Percentiles rank a stretch among this genome's conserved stretches.
Conservation (phyloP, 2,113 vertebrate species). For the Dissostichus mawsoni region DNA sequence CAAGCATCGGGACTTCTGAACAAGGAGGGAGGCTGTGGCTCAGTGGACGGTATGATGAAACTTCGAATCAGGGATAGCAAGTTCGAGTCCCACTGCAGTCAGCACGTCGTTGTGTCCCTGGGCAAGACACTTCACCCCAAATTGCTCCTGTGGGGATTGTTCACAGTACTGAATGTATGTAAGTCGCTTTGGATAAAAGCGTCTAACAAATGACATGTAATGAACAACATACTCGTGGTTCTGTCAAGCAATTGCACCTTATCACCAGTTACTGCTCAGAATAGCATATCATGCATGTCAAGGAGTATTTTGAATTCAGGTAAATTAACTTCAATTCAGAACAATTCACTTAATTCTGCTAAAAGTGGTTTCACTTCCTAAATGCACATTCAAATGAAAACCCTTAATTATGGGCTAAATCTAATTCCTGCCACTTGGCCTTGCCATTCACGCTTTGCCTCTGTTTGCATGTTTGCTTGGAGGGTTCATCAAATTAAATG, state of each 20-base stretch:
- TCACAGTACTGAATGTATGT: no score
- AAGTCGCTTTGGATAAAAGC: no score
- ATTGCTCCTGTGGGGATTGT: no score
- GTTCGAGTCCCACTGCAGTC: no score
- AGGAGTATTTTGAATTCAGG: neutral
- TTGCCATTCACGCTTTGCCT: neutral
- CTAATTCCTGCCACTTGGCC: neutral
- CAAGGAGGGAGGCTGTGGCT: neutral
- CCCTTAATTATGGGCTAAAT: neutral
- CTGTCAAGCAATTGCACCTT: slow-evolving; percentile 3
- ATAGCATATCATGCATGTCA: neutral
- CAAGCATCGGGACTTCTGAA: slow-evolving; percentile 5
- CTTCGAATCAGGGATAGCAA: no score
- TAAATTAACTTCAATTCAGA: neutral
- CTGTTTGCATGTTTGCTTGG: neutral
- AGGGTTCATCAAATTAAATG: neutral
- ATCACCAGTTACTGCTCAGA: neutral
- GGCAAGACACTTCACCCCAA: no score
- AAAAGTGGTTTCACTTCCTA: neutral
- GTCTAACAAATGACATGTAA: no score
- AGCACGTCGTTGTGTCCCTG: no score
- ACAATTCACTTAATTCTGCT: neutral
- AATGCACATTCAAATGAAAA: neutral
- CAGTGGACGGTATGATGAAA: no score
- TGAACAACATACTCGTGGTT: slow-evolving; percentile 5